A percentile compares a stretch with the other conserved stretches of the same genome.
phyloP scores from a whole-genome alignment of 2,113 vertebrate species.

The Oryzias melastigma region DNA sequence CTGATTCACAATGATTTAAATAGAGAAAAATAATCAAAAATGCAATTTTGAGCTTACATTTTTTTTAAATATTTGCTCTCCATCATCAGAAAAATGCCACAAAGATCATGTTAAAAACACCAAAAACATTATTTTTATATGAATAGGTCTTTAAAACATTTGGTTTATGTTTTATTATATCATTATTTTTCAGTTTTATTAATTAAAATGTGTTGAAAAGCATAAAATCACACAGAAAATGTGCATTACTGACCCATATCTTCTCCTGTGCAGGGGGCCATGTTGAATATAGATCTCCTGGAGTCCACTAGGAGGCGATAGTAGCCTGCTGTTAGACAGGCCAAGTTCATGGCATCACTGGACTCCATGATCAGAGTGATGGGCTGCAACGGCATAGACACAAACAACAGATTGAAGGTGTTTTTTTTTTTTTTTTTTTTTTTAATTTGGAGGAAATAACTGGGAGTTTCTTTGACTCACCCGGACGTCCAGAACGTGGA shows the following conservation, averaged over 20 bases:
- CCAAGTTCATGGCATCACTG: slow-evolving; percentile 96
- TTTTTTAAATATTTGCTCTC: too few species aligned
- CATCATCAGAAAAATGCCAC: too few species aligned
- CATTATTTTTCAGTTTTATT: slow-evolving; percentile 8
- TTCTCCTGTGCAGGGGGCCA: slow-evolving; percentile 84
- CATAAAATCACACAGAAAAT: background rate
- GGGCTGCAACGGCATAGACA: slow-evolving; percentile 76
- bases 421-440: too few species aligned
- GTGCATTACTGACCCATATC: slow-evolving; percentile 62
- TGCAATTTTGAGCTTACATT: too few species aligned
- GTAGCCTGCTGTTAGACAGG: slow-evolving; percentile 94
- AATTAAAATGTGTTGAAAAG: background rate
- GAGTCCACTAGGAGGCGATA: slow-evolving; percentile 95
- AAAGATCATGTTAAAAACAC: too few species aligned
- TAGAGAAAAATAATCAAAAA: too few species aligned
- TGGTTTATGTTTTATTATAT: background rate
- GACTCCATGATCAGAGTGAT: slow-evolving; percentile 96
- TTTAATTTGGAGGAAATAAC: too few species aligned
- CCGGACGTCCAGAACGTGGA: slow-evolving; percentile 94
- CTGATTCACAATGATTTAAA: too few species aligned
- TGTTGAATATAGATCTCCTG: slow-evolving; percentile 94
- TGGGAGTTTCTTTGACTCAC: slow-evolving; percentile 54
- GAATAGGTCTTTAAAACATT: too few species aligned
- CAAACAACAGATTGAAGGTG: background rate
- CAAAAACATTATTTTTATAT: too few species aligned